Evolutionary conservation across 2,113 vertebrate species (phyloP), one percentile per base, ranked within the genome.

Genomic region (Aptenodytes patagonicus): DNA sequence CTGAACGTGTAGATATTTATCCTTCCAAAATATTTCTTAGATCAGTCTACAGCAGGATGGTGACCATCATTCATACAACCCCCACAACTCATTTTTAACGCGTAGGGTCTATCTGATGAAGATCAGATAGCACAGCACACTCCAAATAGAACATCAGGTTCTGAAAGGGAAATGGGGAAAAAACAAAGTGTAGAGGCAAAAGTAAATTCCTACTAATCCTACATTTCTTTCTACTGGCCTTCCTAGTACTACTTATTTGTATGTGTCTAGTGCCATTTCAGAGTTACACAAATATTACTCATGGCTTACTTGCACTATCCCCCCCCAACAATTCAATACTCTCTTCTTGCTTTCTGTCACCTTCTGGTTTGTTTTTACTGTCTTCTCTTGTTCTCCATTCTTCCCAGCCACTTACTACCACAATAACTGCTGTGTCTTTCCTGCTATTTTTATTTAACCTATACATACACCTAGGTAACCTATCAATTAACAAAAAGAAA

Each of bases 321-420:
- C 5, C 6, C 2, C 3, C 3, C 1, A 75, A 31, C 1, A 1
- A 42, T 26, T 32, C 17, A 54, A 21, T 38, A 55, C 2, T 71
- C 13, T 65, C 44, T 24, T 44, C n/a, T 68, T 89, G 11, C 10
- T 44, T 75, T 52, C 40, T 70, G 17, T 44, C 38, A 44, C 25
- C 12, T 34, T 69, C 34, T 44, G 28, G 7, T 19, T 91, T 61
- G 5, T 29, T 58, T 83, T 61, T 21, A 57, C 2, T 54, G 12
- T 61, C 18, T 65, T 31, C 10, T 60, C 11, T 66, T 58, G 3
- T n/a, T 93, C 49, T 65, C 6, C 24, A 10, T 65, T 72, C 15
- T 80, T 77, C 20, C 42, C 31, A 81, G 31, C 2, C 10, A 19
- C 18, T 64, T 46, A 32, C 4, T 28, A 28, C 7, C 5, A 15